These are phyloP conservation scores for Streblospio benedicti DNA, from an alignment of 1,140 invertebrate genomes.

Conservation along the genomic window DNA sequence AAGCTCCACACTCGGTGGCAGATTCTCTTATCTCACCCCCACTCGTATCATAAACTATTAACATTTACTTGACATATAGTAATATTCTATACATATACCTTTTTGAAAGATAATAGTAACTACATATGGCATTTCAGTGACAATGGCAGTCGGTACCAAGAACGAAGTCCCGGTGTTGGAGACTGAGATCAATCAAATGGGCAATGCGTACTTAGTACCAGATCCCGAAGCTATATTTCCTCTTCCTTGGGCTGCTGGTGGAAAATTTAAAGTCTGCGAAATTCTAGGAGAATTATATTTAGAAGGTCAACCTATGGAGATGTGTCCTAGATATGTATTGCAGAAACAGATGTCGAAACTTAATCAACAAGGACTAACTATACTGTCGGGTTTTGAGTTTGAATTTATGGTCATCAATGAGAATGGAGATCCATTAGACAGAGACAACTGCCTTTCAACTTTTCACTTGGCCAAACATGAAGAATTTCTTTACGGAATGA, in stretches of 20 bases:
- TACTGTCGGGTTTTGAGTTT: conserved; percentile 14
- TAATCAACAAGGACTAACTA: neutral
- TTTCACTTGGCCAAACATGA: conserved; percentile 11
- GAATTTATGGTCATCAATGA: conserved; percentile 10
- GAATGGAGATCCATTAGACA: conserved; percentile 7
- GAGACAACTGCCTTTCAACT: neutral
- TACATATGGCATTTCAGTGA: too few relatives aligned
- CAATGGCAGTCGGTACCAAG: too few relatives aligned
- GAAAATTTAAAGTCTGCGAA: conserved; percentile 2
- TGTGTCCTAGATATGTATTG: conserved; percentile 12
- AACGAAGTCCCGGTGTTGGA: too few relatives aligned
- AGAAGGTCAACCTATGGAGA: neutral
- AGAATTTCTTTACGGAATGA: conserved; percentile 6
- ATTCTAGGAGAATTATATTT: conserved; percentile 10
- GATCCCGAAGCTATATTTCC: too few relatives aligned
- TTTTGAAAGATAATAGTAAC: too few relatives aligned
- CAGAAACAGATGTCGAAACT: conserved; percentile 14
- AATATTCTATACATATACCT: too few relatives aligned
- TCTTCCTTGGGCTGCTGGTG: conserved; percentile 6
- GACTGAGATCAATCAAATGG: too few relatives aligned
- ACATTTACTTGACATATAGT: too few relatives aligned
- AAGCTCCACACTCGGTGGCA: too few relatives aligned
- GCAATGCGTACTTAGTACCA: too few relatives aligned
- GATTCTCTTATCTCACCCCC: too few relatives aligned
- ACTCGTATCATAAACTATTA: too few relatives aligned